Percentiles rank a stretch among this genome's conserved stretches.
phyloP scores from a whole-genome alignment of 2,797 vertebrate genomes.

The Lindbergichthys nudifrons region DNA sequence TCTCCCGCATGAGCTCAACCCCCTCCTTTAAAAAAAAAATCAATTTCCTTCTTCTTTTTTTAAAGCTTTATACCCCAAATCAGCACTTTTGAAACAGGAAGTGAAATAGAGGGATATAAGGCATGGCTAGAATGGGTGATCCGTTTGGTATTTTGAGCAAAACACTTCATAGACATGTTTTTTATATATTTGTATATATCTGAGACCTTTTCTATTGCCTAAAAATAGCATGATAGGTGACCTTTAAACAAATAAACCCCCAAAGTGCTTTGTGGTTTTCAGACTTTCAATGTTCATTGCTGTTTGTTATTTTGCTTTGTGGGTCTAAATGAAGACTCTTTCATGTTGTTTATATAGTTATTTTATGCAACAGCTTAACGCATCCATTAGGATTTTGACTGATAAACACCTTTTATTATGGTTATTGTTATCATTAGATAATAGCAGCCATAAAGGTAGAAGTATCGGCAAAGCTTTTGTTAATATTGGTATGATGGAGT shows the following conservation, averaged over 20 bases:
- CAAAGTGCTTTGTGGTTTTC: not conserved
- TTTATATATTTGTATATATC: too few species aligned
- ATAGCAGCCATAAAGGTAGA: not conserved
- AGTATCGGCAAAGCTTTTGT: not conserved
- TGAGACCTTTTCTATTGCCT: too few species aligned
- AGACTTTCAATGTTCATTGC: not conserved
- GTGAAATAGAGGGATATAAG: too few species aligned
- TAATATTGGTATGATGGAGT: conserved; percentile 6
- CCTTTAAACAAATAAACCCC: not conserved
- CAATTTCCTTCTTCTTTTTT: too few species aligned
- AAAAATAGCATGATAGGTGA: too few species aligned
- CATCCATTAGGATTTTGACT: conserved; percentile 4
- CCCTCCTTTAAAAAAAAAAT: too few species aligned
- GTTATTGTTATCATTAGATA: not conserved
- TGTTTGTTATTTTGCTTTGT: not conserved
- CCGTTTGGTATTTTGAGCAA: too few species aligned
- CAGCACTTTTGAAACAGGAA: too few species aligned
- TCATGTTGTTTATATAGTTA: not conserved
- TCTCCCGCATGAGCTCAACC: too few species aligned
- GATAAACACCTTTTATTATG: not conserved
- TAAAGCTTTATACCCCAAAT: too few species aligned
- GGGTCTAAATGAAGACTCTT: not conserved
- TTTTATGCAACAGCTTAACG: conserved; percentile 1
- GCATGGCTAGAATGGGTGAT: too few species aligned
- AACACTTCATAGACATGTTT: too few species aligned